These are phyloP conservation scores for Calephelis perditalis DNA, from an alignment of 2,888 invertebrate species.

Conservation along the genomic window DNA sequence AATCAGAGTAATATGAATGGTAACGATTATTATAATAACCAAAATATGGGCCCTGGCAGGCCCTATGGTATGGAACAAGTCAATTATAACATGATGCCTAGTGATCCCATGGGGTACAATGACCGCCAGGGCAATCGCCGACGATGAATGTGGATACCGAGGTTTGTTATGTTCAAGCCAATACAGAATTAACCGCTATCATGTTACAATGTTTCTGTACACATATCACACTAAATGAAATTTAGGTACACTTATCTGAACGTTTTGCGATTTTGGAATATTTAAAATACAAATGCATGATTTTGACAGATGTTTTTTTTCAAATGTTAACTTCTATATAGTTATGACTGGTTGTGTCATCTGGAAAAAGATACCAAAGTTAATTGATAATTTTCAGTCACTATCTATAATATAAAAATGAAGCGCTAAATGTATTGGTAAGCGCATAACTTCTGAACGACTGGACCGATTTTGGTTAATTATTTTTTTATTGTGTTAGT, in stretches of 20 bases:
- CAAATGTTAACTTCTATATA: no score
- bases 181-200: constrained; percentile 62
- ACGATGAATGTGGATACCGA: constrained; percentile 67
- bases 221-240: constrained; percentile 27
- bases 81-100: constrained; percentile 50
- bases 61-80: constrained; percentile 48
- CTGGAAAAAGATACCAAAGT: no score
- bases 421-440: no score
- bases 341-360: no score
- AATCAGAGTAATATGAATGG: constrained; percentile 41
- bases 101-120: constrained; percentile 73
- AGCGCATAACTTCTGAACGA: no score
- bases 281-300: neutral
- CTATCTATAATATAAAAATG: no score
- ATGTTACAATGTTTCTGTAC: constrained; percentile 20
- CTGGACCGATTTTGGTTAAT: no score
- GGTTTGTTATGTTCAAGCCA: constrained; percentile 75
- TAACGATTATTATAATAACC: constrained; percentile 50
- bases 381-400: no score
- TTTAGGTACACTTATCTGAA: neutral
- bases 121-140: constrained; percentile 74
- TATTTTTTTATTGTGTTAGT: no score
- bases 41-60: constrained; percentile 58
- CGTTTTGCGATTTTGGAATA: neutral
- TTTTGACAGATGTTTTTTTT: constrained; percentile 13